Evolutionary conservation across 2,888 invertebrate species (phyloP), one percentile per base, ranked within the genome.

Genomic region (Gnatocerus cornutus): DNA sequence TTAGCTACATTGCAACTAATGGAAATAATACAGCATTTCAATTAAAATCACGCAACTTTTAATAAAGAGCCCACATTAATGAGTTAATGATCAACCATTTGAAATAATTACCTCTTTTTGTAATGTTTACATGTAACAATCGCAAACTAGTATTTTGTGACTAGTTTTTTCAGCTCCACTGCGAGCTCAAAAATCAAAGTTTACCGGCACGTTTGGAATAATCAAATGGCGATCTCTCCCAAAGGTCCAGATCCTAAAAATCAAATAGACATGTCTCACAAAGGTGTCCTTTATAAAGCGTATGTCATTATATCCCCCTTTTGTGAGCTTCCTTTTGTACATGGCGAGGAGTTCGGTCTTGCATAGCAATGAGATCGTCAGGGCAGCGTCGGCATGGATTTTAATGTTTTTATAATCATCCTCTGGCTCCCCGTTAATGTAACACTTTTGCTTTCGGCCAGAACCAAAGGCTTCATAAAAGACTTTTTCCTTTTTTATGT

Each of bases 361-460:
- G 84, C 84, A 84, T 84, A 83, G 79, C 83, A 84, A 84, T 84
- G 82, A 84, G 83, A 74, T 73, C 75, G 79, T 75, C 78, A 73
- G 77, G 77, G 75, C 77, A 76, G 45, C 64, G 13, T 39, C 50
- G 48, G 79, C 80, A 74, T 76, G 78, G 83, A 84, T 84, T 84
- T 84, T 84, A 84, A 84, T 84, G 84, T 84, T 84, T 84, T 84
- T 84, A 84, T 84, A 84, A 84, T 84, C 84, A 84, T 79, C 78
- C 78, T 58, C 43, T 37, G 71, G 63, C 65, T 66, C 74, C 65
- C 75, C 76, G 76, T 78, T 79, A 79, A 78, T 78, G 78, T 76
- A 77, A 79, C 79, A 80, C 82, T 83, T 81, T 82, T 81, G 81
- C 81, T 82, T 80, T 82, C 76, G 78, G 80, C 77, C 80, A 76